These are phyloP conservation scores for Mesoligia furuncula DNA, from an alignment of 2,888 invertebrate genomes.

Conservation along the genomic window DNA sequence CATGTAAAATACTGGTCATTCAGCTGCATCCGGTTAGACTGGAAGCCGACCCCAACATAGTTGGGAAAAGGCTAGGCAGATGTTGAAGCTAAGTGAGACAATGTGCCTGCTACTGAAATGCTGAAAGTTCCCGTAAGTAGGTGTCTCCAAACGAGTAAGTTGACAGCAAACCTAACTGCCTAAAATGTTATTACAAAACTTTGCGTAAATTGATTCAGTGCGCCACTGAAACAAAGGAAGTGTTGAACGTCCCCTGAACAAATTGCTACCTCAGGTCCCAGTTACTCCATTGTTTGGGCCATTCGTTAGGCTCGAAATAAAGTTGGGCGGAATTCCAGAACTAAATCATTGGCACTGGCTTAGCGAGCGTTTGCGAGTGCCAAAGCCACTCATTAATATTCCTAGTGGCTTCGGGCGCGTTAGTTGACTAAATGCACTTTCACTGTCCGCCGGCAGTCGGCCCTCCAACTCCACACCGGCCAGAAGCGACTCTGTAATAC, in stretches of 20 bases:
- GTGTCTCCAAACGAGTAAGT: slow-evolving; percentile 30
- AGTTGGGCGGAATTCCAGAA: slow-evolving; percentile 61
- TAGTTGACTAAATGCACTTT: slow-evolving; percentile 85
- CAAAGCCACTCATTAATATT: slow-evolving; percentile 82
- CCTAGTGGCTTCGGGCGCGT: slow-evolving; percentile 76
- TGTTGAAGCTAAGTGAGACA: too few species aligned
- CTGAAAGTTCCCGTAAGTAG: slow-evolving; percentile 45
- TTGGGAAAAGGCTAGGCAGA: too few species aligned
- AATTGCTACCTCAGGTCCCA: slow-evolving; percentile 43
- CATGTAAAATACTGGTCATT: too few species aligned
- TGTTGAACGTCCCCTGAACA: slow-evolving; percentile 47
- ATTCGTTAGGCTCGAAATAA: slow-evolving; percentile 65
- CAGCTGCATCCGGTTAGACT: too few species aligned
- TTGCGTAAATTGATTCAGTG: slow-evolving; percentile 54
- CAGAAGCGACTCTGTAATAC: slow-evolving; percentile 74
- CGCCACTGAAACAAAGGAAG: slow-evolving; percentile 49
- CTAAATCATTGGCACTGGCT: slow-evolving; percentile 65
- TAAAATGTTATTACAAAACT: slow-evolving; percentile 62
- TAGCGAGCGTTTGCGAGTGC: slow-evolving; percentile 66
- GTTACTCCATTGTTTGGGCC: slow-evolving; percentile 47
- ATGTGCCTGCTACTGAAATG: slow-evolving; percentile 24
- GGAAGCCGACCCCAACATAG: too few species aligned
- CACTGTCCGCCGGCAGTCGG: slow-evolving; percentile 78
- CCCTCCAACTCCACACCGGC: slow-evolving; percentile 68
- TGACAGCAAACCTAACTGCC: slow-evolving; percentile 41